These are phyloP conservation scores for Globodera rostochiensis DNA, from an alignment of 1,140 invertebrate species.

Conservation along the genomic window DNA sequence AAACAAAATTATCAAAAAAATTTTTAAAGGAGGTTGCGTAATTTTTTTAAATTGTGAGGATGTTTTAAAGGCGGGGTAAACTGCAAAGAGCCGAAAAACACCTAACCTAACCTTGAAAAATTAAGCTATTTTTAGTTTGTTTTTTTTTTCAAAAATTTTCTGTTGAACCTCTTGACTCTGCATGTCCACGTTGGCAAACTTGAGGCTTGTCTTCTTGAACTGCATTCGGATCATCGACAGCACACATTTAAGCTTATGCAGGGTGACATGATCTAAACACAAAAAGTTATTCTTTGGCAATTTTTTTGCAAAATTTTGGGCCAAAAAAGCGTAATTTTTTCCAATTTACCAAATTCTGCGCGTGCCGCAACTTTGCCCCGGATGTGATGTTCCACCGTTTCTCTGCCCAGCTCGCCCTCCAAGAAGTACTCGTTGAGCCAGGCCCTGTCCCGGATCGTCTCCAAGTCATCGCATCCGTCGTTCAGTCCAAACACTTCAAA, in stretches of 20 bases:
- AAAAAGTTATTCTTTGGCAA: background rate
- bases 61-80: too few species aligned
- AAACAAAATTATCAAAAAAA: too few species aligned
- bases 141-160: too few species aligned
- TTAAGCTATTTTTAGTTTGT: too few species aligned
- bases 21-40: too few species aligned
- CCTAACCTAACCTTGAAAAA: too few species aligned
- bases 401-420: constrained; percentile 49
- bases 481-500: constrained; percentile 60
- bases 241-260: constrained; percentile 36
- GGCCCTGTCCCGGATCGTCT: constrained; percentile 41
- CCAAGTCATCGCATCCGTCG: constrained; percentile 51
- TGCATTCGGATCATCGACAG: constrained; percentile 49
- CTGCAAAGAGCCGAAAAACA: too few species aligned
- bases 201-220: constrained; percentile 66
- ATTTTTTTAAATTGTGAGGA: too few species aligned
- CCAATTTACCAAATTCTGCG: constrained; percentile 44
- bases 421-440: constrained; percentile 59
- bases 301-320: background rate
- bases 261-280: constrained; percentile 51
- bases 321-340: background rate
- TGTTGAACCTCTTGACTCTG: constrained; percentile 76
- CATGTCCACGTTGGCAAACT: constrained; percentile 77
- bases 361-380: constrained; percentile 39
- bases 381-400: constrained; percentile 45